Conservation (phyloP, 2,888 invertebrate genomes). For the Lasioglossum morio region DNA sequence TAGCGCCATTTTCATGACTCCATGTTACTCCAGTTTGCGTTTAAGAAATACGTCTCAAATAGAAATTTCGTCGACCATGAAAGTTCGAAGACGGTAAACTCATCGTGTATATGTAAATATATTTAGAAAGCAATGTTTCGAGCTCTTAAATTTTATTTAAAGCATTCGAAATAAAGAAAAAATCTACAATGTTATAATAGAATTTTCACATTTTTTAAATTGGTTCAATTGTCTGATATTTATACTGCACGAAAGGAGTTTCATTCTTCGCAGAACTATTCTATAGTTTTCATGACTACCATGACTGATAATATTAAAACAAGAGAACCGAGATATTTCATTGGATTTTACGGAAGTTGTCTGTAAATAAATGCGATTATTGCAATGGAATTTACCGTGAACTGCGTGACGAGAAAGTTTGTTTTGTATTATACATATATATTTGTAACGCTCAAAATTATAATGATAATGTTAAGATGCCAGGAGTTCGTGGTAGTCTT, state of each 20-base stretch:
- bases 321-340: background rate
- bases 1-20: background rate
- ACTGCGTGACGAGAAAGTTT: slow-evolving; percentile 12
- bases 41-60: background rate
- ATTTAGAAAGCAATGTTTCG: background rate
- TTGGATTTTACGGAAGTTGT: background rate
- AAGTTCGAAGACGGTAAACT: background rate
- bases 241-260: background rate
- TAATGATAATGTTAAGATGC: slow-evolving; percentile 8
- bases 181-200: background rate
- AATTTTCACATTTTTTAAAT: background rate
- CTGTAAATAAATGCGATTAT: slow-evolving; percentile 41
- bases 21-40: background rate
- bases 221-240: background rate
- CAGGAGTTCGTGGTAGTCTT: background rate
- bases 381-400: slow-evolving; percentile 13
- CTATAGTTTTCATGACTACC: background rate
- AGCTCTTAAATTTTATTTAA: background rate
- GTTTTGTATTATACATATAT: slow-evolving; percentile 32
- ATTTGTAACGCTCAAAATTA: slow-evolving; percentile 39
- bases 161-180: background rate
- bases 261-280: background rate
- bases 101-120: background rate
- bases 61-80: background rate
- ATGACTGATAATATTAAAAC: slow-evolving; percentile 6